Evolutionary conservation across 2,113 vertebrate genomes (phyloP).

Genomic region (Falco punctatus): DNA sequence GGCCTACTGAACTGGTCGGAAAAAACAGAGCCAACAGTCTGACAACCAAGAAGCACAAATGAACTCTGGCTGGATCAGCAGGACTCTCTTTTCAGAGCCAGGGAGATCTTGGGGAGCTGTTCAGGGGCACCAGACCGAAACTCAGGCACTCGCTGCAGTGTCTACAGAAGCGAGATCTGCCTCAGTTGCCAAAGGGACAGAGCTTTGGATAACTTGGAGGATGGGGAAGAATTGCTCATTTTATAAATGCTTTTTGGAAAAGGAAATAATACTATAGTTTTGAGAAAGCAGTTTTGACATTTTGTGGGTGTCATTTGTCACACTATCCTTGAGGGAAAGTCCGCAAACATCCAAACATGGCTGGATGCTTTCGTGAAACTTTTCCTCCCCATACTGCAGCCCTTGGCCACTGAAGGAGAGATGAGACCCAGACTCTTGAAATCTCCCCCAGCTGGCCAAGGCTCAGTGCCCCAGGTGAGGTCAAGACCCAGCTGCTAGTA

Average conservation of each 20-base stretch:
- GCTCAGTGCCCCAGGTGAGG: neutral
- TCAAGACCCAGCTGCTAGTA: neutral
- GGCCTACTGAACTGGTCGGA: conserved; percentile 44
- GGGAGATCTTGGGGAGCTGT: conserved; percentile 48
- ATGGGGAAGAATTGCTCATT: neutral
- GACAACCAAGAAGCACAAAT: conserved; percentile 29
- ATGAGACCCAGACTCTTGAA: neutral
- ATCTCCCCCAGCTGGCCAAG: neutral
- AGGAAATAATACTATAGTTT: neutral
- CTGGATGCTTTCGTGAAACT: neutral
- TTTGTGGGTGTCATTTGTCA: neutral
- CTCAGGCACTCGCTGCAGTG: neutral
- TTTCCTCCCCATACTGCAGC: neutral
- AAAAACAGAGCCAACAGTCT: conserved; percentile 45
- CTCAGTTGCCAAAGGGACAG: conserved; percentile 12
- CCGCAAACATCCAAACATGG: neutral
- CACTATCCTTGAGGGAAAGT: neutral
- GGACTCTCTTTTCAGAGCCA: conserved; percentile 49
- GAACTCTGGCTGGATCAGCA: conserved; percentile 54
- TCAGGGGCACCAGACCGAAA: conserved; percentile 60
- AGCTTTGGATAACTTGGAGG: neutral
- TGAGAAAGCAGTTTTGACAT: neutral
- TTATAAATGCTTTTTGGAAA: conserved; percentile 10
- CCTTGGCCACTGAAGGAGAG: neutral
- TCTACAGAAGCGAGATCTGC: conserved; percentile 34